Base-by-base conservation (phyloP, 37 sponge, comb jelly and placozoan genomes). In the Tethya wilhelma region DNA sequence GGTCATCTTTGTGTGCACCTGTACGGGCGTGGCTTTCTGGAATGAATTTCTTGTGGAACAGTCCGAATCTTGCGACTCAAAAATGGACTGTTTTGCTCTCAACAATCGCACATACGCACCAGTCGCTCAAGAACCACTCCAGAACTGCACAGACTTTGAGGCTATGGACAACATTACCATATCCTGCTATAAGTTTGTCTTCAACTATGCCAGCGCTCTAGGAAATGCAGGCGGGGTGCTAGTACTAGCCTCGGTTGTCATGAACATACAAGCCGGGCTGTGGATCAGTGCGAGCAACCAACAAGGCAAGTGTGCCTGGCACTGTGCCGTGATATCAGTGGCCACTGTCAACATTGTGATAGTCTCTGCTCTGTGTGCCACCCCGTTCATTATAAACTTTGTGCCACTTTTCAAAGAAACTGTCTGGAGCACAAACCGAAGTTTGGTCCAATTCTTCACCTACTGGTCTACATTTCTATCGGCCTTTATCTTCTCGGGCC, bases 241-340 rank as follows among this genome's bases (percentile, higher is more conserved):
- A 46, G 73, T 71, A 0, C 62, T 81, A 28, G 73, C 82, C 0
- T 30, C 73, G 5, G 45, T 72, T 3, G 49, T 70, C 7, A 71
- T 81, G 71, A 81, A 81, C 46, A 22, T 81, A 28, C 71, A 81
- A 33, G 79, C 79, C 31, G 79, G 79, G 36, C 53, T 78, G 38
- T 78, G 79, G 79, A 66, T 78, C 8, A 67, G 79, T 9, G 79
- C 79, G 3, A 78, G 67, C 55, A 34, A 34, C 1, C 67, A 66
- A 14, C 8, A 31, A 31, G 41, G 79, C 20, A 78, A 66, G 67
- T 30, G 33, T 19, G 55, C 34, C 0, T 67, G 66, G 56, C 53
- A 36, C 55, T 32, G 23, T 6, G 67, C 55, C 22, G 53, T 78
- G 22, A 55, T 25, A 3, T 32, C 30, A 29, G 79, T 78, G 0